Evolutionary conservation across 2,888 invertebrate genomes (phyloP), one percentile per base, ranked within the genome.

Genomic region (Tromatobia lineatoria): DNA sequence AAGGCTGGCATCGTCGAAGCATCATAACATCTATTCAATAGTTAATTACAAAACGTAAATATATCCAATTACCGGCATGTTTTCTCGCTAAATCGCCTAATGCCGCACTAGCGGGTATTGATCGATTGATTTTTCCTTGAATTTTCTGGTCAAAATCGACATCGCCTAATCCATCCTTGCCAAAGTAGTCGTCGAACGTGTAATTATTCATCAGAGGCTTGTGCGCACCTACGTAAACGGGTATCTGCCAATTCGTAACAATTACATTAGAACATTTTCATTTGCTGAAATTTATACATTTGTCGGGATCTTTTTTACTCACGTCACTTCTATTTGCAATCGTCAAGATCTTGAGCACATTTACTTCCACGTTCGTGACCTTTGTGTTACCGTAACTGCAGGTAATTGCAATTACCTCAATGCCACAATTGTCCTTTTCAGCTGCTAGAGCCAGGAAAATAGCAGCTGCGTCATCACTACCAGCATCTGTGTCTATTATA

Each of bases 331-430:
- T 91, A 20, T 92, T 89, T 10, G 93, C 92, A 13, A 94, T 87
- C 18, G 93, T 91, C 59, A 95, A 90, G 0, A 93, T 94, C 80
- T 94, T 94, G 4, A 94, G 90, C 0, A 95, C 94, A 89, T 95
- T 95, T 0, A 85, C 83, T 42, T 92, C 92, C 0, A 94, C 95
- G 85, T 95, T 94, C 15, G 94, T 90, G 6, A 95, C 89, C 0
- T 90, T 86, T 0, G 95, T 94, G 88, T 95, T 95, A 2, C 96
- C 96, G 61, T 94, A 92, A 0, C 94, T 94, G 85, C 95, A 95
- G 0, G 95, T 96, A 64, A 96, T 94, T n/a, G 94, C 96, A 1
- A 95, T 59, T 6, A 95, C 90, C 67, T 94, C 91, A 7, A 94
- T 91, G 8, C 38, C 38, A 38, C 38, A 29, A 59, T 8, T 38